Percentiles rank a stretch among this genome's conserved stretches.
phyloP scores from a whole-genome alignment of 2,113 vertebrate genomes.

The Lota lota region DNA sequence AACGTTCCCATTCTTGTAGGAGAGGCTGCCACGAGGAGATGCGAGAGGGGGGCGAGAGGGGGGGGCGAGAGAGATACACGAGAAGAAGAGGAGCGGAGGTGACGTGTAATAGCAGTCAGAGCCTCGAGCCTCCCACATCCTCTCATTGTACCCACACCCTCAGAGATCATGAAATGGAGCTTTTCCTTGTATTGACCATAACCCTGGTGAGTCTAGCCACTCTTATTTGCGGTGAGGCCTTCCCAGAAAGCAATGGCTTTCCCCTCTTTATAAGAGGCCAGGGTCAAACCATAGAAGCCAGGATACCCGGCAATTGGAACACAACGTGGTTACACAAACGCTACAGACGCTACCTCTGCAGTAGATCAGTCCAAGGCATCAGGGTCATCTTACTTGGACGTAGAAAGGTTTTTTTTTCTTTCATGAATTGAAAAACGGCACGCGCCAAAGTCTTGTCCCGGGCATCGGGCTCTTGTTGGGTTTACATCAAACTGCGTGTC shows the following conservation, averaged over 20 bases:
- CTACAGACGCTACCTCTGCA: constrained; percentile 11
- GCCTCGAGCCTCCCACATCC: constrained; percentile 52
- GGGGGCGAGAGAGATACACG: constrained; percentile 17
- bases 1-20: constrained; percentile 59
- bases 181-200: constrained; percentile 39
- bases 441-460: no score
- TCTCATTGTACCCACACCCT: constrained; percentile 46
- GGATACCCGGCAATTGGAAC: no score
- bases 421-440: no score
- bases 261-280: neutral
- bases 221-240: constrained; percentile 51
- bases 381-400: no score
- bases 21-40: constrained; percentile 40
- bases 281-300: constrained; percentile 11
- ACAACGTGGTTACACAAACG: no score
- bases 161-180: constrained; percentile 58
- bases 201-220: constrained; percentile 34
- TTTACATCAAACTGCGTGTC: no score
- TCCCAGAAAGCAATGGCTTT: constrained; percentile 23
- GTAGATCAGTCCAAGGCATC: neutral
- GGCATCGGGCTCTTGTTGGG: no score
- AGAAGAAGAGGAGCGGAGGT: constrained; percentile 53
- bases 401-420: no score
- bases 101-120: constrained; percentile 64
- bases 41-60: neutral